Conservation (phyloP, 1,140 invertebrate species). For the Lanistes nyassanus region DNA sequence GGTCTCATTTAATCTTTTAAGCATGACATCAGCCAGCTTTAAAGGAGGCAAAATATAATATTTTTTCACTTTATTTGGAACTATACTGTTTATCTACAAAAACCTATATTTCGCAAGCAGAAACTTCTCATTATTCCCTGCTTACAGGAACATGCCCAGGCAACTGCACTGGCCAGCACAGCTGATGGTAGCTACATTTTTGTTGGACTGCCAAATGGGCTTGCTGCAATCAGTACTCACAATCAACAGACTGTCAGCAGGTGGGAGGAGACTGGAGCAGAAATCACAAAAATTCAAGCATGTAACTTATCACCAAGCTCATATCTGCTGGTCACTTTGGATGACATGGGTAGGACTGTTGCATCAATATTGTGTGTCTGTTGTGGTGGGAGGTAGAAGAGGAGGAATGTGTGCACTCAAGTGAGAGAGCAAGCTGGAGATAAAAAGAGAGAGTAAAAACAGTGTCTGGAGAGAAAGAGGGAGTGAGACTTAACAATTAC, state of each 20-base stretch:
- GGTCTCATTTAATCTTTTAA: no score
- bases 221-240: slow-evolving; percentile 48
- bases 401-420: no score
- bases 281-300: slow-evolving; percentile 44
- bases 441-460: no score
- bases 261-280: slow-evolving; percentile 58
- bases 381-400: no score
- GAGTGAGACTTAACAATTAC: no score
- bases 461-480: no score
- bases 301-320: slow-evolving; percentile 21
- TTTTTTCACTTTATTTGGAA: no score
- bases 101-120: background rate
- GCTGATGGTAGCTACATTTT: slow-evolving; percentile 58
- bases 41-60: no score
- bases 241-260: slow-evolving; percentile 38
- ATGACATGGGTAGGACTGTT: slow-evolving; percentile 59
- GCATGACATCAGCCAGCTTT: no score
- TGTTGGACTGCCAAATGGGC: slow-evolving; percentile 54
- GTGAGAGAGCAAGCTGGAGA: no score
- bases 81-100: no score
- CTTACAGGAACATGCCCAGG: slow-evolving; percentile 39
- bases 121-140: background rate
- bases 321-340: slow-evolving; percentile 51
- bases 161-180: slow-evolving; percentile 44
- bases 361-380: background rate